Evolutionary conservation across 2,797 vertebrate species (phyloP).

Genomic region (Decapterus maruadsi): DNA sequence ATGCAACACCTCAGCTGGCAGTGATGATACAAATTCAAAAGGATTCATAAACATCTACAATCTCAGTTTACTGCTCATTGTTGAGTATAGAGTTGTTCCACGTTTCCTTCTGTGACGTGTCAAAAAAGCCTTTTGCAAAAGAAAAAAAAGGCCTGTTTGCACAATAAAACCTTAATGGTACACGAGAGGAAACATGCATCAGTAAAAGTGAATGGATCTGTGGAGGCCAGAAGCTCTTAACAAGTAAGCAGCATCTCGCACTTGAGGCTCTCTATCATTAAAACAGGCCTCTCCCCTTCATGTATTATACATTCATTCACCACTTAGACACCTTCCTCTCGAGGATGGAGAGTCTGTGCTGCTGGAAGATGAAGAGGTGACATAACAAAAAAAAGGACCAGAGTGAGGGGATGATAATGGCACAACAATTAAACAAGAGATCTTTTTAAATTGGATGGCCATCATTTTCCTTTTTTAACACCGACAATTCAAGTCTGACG

Average conservation of each 20-base stretch:
- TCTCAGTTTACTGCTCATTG: neutral
- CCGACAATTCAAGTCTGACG: conserved; percentile 6
- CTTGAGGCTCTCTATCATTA: conserved; percentile 56
- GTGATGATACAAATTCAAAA: neutral
- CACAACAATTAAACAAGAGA: conserved; percentile 21
- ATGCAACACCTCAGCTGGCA: neutral
- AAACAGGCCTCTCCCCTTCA: conserved; percentile 54
- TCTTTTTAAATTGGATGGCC: conserved; percentile 26
- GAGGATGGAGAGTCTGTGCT: conserved; percentile 31
- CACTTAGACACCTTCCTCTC: conserved; percentile 53
- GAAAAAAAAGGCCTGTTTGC: neutral
- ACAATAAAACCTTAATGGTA: neutral
- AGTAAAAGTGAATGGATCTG: conserved; percentile 45
- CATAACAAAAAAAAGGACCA: conserved; percentile 9
- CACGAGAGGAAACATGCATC: conserved; percentile 2
- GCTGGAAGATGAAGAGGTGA: conserved; percentile 27
- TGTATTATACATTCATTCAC: conserved; percentile 66
- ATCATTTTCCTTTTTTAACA: conserved; percentile 15
- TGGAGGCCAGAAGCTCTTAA: conserved; percentile 51
- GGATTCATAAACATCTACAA: neutral
- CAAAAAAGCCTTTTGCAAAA: conserved; percentile 2
- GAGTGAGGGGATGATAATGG: conserved; percentile 6
- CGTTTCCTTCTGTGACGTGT: neutral
- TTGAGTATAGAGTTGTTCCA: neutral
- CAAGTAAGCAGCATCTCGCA: conserved; percentile 60